Percentiles rank a stretch among this genome's conserved stretches.
Evolutionary conservation across 2,888 invertebrate genomes (phyloP).

Genomic region (Metopia argyrocephala): DNA sequence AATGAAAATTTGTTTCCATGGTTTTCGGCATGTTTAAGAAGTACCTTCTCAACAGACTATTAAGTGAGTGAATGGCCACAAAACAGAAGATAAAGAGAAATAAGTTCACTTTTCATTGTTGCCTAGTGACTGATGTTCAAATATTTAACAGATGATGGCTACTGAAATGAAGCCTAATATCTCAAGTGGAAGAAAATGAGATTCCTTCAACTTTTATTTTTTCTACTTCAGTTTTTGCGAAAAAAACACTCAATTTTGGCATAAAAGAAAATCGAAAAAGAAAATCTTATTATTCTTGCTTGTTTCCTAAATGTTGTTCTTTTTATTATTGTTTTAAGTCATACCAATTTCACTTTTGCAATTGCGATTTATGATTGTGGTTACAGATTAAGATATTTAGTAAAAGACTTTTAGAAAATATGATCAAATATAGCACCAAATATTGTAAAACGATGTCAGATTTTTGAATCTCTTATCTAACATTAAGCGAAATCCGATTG

Average conservation of each 20-base stretch:
- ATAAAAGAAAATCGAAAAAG: conserved; percentile 39
- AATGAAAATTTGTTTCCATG: conserved; percentile 6
- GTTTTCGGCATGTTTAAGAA: not conserved
- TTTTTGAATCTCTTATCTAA: too few relatives aligned
- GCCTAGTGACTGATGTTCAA: not conserved
- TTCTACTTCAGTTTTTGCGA: not conserved
- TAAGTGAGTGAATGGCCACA: too few relatives aligned
- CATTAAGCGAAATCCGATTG: too few relatives aligned
- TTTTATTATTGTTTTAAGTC: not conserved
- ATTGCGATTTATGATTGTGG: too few relatives aligned
- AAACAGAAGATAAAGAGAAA: not conserved
- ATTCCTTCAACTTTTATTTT: not conserved
- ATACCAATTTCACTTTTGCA: conserved; percentile 10
- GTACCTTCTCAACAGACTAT: too few relatives aligned
- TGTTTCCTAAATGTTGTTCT: not conserved
- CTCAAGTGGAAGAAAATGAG: conserved; percentile 24
- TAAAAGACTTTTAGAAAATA: too few relatives aligned
- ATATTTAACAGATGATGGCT: not conserved
- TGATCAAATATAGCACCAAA: too few relatives aligned
- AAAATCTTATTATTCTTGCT: conserved; percentile 5
- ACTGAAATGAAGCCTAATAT: conserved; percentile 4
- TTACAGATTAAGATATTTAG: too few relatives aligned
- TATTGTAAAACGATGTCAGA: too few relatives aligned
- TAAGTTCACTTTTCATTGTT: conserved; percentile 43
- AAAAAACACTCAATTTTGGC: conserved; percentile 41